Conservation (phyloP, 2,113 vertebrate genomes). For the Micronisus gabar region DNA sequence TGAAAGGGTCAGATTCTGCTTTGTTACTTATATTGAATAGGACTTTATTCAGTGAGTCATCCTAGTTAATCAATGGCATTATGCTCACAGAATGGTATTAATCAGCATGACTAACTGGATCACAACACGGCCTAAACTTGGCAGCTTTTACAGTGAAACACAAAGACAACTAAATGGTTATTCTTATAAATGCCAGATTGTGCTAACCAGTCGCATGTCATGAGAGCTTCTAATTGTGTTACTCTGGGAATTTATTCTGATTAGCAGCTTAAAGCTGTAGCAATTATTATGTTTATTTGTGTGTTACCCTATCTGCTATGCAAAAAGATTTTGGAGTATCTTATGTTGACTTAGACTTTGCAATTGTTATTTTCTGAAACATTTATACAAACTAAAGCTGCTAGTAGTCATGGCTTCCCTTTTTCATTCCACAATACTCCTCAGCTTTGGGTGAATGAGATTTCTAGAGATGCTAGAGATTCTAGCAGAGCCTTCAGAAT, state of each 20-base stretch:
- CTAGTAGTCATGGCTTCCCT: not conserved
- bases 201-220: not conserved
- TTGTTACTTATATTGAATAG: not conserved
- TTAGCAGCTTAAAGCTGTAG: not conserved
- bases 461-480: not conserved
- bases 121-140: not conserved
- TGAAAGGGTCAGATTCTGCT: not conserved
- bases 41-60: not conserved
- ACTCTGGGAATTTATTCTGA: not conserved
- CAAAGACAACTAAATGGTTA: not conserved
- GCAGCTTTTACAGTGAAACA: not conserved
- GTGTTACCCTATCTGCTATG: not conserved
- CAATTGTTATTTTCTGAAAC: not conserved
- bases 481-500: not conserved
- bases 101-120: not conserved
- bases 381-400: not conserved
- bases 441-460: not conserved
- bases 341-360: not conserved
- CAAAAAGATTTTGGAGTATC: not conserved
- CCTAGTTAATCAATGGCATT: not conserved
- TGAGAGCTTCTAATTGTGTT: not conserved
- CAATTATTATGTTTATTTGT: not conserved
- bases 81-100: not conserved
- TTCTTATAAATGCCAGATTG: not conserved
- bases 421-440: not conserved